Evolutionary conservation across 2,888 invertebrate genomes (phyloP).

Genomic region (Drosophila prostipennis): DNA sequence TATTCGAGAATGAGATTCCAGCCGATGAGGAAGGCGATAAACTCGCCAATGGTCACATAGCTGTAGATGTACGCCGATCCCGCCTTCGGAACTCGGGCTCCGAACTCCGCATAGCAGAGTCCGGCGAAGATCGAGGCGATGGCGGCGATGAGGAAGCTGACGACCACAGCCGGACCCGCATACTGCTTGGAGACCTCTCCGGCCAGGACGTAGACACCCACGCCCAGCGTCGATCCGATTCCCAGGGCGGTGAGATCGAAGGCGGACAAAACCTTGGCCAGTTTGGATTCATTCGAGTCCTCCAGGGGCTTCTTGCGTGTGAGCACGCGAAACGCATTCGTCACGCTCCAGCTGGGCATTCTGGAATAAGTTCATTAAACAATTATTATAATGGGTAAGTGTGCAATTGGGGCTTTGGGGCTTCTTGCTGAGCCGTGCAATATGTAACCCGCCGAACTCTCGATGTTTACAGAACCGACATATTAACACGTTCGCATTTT

Average conservation of each 20-base stretch:
- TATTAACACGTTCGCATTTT: constrained; percentile 63
- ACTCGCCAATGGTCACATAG: constrained; percentile 96
- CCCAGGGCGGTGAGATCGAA: constrained; percentile 93
- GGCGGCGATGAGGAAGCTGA: constrained; percentile 95
- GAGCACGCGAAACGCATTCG: constrained; percentile 74
- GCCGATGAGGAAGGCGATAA: constrained; percentile 95
- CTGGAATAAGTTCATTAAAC: constrained; percentile 44
- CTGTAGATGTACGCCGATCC: constrained; percentile 97
- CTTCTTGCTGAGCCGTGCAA: constrained; percentile 52
- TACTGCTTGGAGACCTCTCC: constrained; percentile 92
- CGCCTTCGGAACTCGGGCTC: constrained; percentile 94
- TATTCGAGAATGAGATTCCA: constrained; percentile 97
- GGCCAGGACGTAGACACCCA: constrained; percentile 95
- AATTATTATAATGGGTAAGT: constrained; percentile 15
- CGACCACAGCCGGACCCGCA: constrained; percentile 93
- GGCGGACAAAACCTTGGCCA: constrained; percentile 91
- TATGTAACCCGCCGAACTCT: constrained; percentile 24
- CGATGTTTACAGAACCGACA: constrained; percentile 59
- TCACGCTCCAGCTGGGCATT: constrained; percentile 73
- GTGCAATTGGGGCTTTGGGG: constrained; percentile 21
- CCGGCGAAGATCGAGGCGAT: constrained; percentile 95
- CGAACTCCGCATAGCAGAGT: constrained; percentile 96
- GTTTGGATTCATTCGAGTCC: constrained; percentile 84
- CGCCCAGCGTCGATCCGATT: constrained; percentile 93
- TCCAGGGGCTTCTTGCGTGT: constrained; percentile 84